A percentile compares a stretch with the other conserved stretches of the same genome.
Evolutionary conservation across 1,140 invertebrate species (phyloP).

Genomic region (Telenomus remus): DNA sequence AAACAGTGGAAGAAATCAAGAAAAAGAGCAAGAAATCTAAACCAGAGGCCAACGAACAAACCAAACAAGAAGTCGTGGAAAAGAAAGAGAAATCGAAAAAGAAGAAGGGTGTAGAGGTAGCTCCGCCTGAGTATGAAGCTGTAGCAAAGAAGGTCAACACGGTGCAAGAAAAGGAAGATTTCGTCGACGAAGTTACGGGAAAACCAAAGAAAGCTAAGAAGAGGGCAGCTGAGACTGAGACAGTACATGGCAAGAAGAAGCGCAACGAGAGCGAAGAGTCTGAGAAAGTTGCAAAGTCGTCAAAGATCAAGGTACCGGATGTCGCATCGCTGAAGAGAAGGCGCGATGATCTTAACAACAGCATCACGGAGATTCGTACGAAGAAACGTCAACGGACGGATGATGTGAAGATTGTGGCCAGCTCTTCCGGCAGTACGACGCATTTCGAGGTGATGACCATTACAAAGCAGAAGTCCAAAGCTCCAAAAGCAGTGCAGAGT

Average conservation of each 20-base stretch:
- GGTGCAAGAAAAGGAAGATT: not conserved
- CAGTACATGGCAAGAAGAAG: constrained; percentile 2
- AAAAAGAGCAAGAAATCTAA: no score
- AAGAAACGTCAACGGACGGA: constrained; percentile 6
- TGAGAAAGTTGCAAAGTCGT: not conserved
- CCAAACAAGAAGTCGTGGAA: not conserved
- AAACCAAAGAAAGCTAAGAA: not conserved
- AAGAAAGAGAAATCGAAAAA: constrained; percentile 11
- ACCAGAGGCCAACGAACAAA: no score
- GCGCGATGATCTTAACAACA: constrained; percentile 6
- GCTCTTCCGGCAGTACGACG: constrained; percentile 41
- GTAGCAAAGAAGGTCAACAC: not conserved
- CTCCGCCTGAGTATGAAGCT: no score
- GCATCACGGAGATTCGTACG: not conserved
- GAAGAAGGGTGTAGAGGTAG: not conserved
- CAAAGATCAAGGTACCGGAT: constrained; percentile 1
- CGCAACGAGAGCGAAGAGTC: not conserved
- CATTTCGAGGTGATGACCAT: constrained; percentile 37
- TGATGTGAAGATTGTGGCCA: not conserved
- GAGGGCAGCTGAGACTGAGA: not conserved
- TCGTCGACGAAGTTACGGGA: not conserved
- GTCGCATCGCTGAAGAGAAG: constrained; percentile 25
- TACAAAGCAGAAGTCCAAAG: constrained; percentile 20
- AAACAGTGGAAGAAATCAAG: not conserved
- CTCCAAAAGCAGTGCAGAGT: constrained; percentile 8